Conservation (phyloP, 1,140 invertebrate genomes). For the Drosophila bipectinata region DNA sequence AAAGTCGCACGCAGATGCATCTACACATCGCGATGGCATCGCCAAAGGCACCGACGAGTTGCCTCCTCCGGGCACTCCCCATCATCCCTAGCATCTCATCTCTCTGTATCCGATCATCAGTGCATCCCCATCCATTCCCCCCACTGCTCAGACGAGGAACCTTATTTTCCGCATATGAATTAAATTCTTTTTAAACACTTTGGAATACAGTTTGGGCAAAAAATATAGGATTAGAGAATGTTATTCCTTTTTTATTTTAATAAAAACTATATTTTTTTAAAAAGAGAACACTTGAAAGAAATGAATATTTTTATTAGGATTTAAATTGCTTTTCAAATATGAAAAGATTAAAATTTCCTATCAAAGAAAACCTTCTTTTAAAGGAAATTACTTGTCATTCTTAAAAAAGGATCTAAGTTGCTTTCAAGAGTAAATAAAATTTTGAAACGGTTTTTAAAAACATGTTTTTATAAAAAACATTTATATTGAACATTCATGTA, state of each 20-base stretch:
- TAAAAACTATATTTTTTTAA: too few relatives aligned
- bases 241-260: too few relatives aligned
- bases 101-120: slow-evolving; percentile 13
- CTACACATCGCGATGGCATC: slow-evolving; percentile 31
- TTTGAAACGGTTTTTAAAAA: too few relatives aligned
- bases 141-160: slow-evolving; percentile 19
- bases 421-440: too few relatives aligned
- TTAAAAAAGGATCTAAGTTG: too few relatives aligned
- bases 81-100: slow-evolving; percentile 16
- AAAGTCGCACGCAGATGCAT: slow-evolving; percentile 22
- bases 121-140: background rate
- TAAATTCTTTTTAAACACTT: slow-evolving; percentile 53
- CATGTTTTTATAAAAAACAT: too few relatives aligned
- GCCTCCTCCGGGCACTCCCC: slow-evolving; percentile 39
- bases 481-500: too few relatives aligned
- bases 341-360: too few relatives aligned
- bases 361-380: too few relatives aligned
- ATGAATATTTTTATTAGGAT: too few relatives aligned
- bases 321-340: background rate
- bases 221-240: background rate
- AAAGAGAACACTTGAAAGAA: too few relatives aligned
- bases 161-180: slow-evolving; percentile 73
- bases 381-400: too few relatives aligned
- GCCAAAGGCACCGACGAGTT: slow-evolving; percentile 32
- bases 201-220: slow-evolving; percentile 23